Evolutionary conservation across 1,140 invertebrate species (phyloP), one percentile per base, ranked within the genome.

Genomic region (silkworm (Bombyx mori)): DNA sequence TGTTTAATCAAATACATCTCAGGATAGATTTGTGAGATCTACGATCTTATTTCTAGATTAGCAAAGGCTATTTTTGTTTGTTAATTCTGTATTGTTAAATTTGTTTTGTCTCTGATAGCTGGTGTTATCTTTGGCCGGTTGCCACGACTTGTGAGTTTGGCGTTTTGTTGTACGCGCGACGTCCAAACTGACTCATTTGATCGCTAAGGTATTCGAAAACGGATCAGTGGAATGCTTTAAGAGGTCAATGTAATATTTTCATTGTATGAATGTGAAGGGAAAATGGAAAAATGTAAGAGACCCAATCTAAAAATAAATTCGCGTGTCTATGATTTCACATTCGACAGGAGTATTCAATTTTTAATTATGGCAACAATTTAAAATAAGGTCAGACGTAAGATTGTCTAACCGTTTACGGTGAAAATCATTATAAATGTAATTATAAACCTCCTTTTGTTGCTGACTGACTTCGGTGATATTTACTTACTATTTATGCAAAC

Each of bases 21-120:
- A 46, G 6, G n/a, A 46, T 46, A 9, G 45, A 46, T 8, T 46
- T 2, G 2, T 46, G 52, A 18, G 43, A 55, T 49, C 42, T 48
- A 7, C 9, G 3, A 9, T 42, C 12, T 61, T 62, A 54, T 58
- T 58, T 54, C 42, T 35, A 45, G 56, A 42, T 54, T 8, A 6
- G 45, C 44, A 63, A 22, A 44, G 54, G 47, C 55, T 8, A 64
- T 51, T 46, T 55, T 64, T 44, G 56, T 52, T 12, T 46, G 44
- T 58, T 22, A 26, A 52, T n/a, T 52, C n/a, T 26, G 51, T 18
- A 52, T 26, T 43, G 45, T 50, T 35, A 58, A 45, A 52, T n/a
- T 52, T 57, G 56, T 22, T 57, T 57, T 57, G 55, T 56, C 35
- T 57, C 18, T 52, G 10, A 8, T 3, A 46, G 42, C 52, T 46